Evolutionary conservation across 2,888 invertebrate species (phyloP), one percentile per base, ranked within the genome.

Genomic region (Cosmorhoe ocellata): DNA sequence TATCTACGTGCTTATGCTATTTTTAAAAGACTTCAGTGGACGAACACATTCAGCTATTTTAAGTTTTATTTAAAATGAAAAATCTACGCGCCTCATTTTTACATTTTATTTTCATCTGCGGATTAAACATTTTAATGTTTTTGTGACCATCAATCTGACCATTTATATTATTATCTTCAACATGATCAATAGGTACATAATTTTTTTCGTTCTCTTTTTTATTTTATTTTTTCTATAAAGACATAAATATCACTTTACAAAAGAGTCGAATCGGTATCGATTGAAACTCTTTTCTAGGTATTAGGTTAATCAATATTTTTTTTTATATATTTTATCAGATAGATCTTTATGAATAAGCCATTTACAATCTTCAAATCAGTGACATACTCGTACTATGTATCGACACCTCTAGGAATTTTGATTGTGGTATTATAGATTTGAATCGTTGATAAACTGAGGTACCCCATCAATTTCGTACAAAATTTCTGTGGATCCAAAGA

Each of bases 341-440:
- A 39, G 26, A 52, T 47, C 13, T 59, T 61, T 55, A 66, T 64
- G 68, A 71, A 61, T 68, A 70, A 73, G 65, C 59, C 63, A 68
- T 67, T 69, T 69, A 69, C 62, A 63, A 78, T 72, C 67, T 71
- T 58, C 60, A 64, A 64, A 74, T 74, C 69, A 70, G 69, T 66
- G 69, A 74, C 81, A 84, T 85, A 78, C 72, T 79, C 75, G 64
- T 64, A 66, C 63, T 68, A 75, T 83, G 84, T 87, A 89, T 89
- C 81, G 86, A 89, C 90, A 90, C 90, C 89, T 90, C 82, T 80
- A 88, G 79, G 88, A 90, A 89, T 90, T 83, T 88, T 83, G 81
- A 88, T 85, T 74, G 79, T 65, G 73, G 66, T 68, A 76, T 71
- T 70, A 78, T 63, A 78, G 88, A 89, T 88, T 73, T 69, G 53